phyloP scores from a whole-genome alignment of 2,113 vertebrate genomes.

The Mesembrinibis cayennensis region DNA sequence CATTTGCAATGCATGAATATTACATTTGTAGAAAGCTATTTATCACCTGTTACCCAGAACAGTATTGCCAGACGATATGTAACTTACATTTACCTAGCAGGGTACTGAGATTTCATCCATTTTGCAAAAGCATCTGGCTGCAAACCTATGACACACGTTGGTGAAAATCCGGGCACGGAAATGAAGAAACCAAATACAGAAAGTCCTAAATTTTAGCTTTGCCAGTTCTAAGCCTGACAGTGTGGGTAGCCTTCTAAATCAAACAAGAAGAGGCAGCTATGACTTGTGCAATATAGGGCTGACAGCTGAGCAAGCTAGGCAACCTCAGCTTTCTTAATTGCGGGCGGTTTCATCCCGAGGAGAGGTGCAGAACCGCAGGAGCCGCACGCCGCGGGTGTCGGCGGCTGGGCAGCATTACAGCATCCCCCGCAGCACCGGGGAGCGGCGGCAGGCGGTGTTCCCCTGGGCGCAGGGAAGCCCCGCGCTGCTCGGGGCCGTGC shows the following conservation, averaged over 20 bases:
- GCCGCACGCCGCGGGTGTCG: not conserved
- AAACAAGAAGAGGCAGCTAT: not conserved
- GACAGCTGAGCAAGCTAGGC: not conserved
- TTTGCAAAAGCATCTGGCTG: constrained; percentile 38
- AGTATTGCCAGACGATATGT: not conserved
- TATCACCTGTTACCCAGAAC: constrained; percentile 23
- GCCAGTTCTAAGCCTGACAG: not conserved
- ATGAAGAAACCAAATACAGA: not conserved
- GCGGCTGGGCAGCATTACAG: not conserved
- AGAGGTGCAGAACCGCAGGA: not conserved
- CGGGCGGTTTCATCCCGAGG: not conserved
- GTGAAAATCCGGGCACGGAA: not conserved
- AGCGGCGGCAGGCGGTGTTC: not conserved
- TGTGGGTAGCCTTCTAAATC: not conserved
- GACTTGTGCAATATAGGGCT: not conserved
- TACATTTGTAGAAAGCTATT: not conserved
- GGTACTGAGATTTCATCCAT: constrained; percentile 35
- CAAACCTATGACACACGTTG: not conserved
- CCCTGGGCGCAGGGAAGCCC: not conserved
- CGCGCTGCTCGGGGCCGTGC: not conserved
- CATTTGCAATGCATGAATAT: not conserved
- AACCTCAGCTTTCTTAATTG: not conserved
- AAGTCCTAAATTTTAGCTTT: not conserved
- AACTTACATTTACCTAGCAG: not conserved
- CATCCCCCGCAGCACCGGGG: not conserved